These are phyloP conservation scores for Anoplolepis gracilipes DNA, from an alignment of 1,140 invertebrate species.

Conservation along the genomic window DNA sequence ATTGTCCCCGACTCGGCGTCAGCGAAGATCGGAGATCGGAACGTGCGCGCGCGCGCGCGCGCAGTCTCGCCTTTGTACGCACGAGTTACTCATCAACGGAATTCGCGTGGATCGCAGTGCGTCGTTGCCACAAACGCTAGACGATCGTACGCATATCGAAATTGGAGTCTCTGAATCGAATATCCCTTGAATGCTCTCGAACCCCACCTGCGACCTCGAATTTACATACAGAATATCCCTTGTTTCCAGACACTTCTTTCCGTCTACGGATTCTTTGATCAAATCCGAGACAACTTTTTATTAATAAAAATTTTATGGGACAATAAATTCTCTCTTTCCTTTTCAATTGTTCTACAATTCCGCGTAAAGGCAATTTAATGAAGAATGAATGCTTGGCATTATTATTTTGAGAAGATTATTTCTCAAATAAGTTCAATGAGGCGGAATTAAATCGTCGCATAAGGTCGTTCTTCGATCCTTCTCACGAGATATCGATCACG, in stretches of 20 bases:
- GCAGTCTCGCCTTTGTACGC: constrained; percentile 43
- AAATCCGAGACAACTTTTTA: not conserved
- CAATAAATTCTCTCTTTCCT: not conserved
- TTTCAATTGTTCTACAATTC: not conserved
- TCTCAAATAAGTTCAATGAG: not conserved
- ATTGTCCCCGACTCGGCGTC: constrained; percentile 61
- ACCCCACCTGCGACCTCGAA: constrained; percentile 14
- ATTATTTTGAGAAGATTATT: constrained; percentile 8
- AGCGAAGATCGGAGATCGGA: constrained; percentile 56
- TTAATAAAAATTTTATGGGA: not conserved
- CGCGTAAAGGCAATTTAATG: not conserved
- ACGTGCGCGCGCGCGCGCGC: not conserved
- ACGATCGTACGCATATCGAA: not conserved
- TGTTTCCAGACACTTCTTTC: not conserved
- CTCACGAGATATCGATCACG: constrained; percentile 72
- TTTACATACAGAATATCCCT: constrained; percentile 21
- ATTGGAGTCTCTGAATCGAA: constrained; percentile 17
- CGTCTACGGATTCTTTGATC: not conserved
- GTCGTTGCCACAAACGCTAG: constrained; percentile 46
- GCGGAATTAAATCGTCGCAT: not conserved
- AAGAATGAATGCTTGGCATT: not conserved
- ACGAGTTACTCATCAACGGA: constrained; percentile 67
- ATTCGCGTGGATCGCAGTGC: constrained; percentile 40
- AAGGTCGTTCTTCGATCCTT: constrained; percentile 52
- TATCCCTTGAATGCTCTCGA: not conserved